These are phyloP conservation scores for Xylota segnis DNA, from an alignment of 2,888 invertebrate species.

Conservation along the genomic window DNA sequence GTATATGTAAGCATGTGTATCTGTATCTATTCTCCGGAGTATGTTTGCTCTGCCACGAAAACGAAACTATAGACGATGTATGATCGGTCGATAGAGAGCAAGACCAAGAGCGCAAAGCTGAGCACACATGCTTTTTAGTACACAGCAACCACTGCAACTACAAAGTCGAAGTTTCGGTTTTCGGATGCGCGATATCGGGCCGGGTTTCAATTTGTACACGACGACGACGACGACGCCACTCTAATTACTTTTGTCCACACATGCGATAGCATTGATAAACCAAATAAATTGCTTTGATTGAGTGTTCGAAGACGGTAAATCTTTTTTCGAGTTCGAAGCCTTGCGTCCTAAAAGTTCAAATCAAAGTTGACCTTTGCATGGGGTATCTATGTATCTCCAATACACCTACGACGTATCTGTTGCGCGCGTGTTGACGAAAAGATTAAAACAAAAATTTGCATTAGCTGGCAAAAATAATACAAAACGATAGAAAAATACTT, in stretches of 20 bases:
- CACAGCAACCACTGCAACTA: conserved; percentile 74
- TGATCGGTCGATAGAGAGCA: conserved; percentile 38
- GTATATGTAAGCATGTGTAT: conserved; percentile 14
- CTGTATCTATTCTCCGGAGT: conserved; percentile 33
- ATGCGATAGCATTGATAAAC: conserved; percentile 48
- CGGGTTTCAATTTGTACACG: conserved; percentile 37
- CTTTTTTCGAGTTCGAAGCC: conserved; percentile 18
- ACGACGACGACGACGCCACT: conserved; percentile 56
- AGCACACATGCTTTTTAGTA: conserved; percentile 74
- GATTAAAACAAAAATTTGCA: conserved; percentile 50
- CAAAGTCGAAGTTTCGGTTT: conserved; percentile 50
- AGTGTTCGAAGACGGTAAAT: conserved; percentile 45
- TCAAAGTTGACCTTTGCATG: conserved; percentile 66
- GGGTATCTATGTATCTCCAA: conserved; percentile 17
- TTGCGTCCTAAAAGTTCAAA: conserved; percentile 40
- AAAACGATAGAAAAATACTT: conserved; percentile 25
- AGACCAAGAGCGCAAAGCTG: conserved; percentile 28
- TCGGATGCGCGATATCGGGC: conserved; percentile 25
- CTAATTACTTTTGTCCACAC: conserved; percentile 63
- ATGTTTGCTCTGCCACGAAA: conserved; percentile 17
- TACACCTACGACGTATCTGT: conserved; percentile 40
- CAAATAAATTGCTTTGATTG: conserved; percentile 54
- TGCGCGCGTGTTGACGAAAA: conserved; percentile 46
- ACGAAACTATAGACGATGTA: conserved; percentile 33
- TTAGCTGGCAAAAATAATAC: conserved; percentile 44